Conservation (phyloP, 2,888 invertebrate species). For the Cryptocheilus praepositus region DNA sequence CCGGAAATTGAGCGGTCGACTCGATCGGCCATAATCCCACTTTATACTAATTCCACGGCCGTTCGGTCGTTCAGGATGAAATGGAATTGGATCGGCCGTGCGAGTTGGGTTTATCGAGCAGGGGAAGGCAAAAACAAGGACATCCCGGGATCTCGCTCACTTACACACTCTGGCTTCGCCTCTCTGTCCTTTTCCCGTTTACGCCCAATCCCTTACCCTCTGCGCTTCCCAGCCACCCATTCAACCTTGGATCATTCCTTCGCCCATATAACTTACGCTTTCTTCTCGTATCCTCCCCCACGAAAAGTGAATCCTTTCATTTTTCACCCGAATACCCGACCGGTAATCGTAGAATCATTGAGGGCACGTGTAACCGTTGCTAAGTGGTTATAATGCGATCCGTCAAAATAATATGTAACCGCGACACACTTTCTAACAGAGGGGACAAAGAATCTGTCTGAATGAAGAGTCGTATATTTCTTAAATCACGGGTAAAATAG, state of each 20-base stretch:
- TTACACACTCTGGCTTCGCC: slow-evolving; percentile 13
- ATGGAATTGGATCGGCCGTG: slow-evolving; percentile 38
- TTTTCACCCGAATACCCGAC: slow-evolving; percentile 16
- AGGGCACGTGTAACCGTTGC: no score
- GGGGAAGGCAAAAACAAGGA: slow-evolving; percentile 36
- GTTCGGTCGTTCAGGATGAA: slow-evolving; percentile 26
- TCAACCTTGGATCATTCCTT: slow-evolving; percentile 14
- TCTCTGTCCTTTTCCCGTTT: slow-evolving; percentile 18
- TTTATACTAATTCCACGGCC: slow-evolving; percentile 45
- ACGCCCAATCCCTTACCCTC: neutral
- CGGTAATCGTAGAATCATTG: no score
- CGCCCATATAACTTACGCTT: neutral
- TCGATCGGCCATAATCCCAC: slow-evolving; percentile 34
- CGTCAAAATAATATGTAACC: no score
- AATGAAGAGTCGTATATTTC: no score
- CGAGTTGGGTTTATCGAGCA: slow-evolving; percentile 23
- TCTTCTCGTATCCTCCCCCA: neutral
- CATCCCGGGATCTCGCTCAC: neutral
- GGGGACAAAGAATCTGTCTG: no score
- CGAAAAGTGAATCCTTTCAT: slow-evolving; percentile 35
- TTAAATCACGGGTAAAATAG: no score
- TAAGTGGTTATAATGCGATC: no score
- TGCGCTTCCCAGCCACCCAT: no score
- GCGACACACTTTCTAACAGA: no score
- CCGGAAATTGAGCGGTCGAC: slow-evolving; percentile 42